Evolutionary conservation across 2,113 vertebrate species (phyloP), one percentile per base, ranked within the genome.

Genomic region (Cathartes aura): DNA sequence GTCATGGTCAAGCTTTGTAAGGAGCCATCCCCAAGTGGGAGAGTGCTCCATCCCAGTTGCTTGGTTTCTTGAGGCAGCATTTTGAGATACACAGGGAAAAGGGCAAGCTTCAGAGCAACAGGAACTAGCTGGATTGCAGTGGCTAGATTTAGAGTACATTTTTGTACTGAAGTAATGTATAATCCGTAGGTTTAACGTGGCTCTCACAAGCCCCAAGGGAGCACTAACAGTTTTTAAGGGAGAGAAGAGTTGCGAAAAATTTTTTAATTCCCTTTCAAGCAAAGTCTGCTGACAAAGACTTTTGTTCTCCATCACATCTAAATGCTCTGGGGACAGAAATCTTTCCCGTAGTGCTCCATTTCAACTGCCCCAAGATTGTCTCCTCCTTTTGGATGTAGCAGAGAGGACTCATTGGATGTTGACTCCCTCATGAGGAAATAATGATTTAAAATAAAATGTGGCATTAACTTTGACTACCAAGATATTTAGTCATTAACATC

Each of bases 241-340:
- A 91, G 42, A 81, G 59, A 86, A 40, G 48, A 95, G 38, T 74
- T 95, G 47, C 12, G 26, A 88, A 76, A 24, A 36, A 1, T 6
- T 16, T 42, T 70, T 90, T 52, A 78, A 91, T 96, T 92, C 73
- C 8, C 26, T 96, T 90, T 89, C 73, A 80, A 64, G 60, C 32
- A 79, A 89, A 89, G 73, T 93, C n/a, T 93, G 73, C 84, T 91
- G 91, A 95, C 32, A 62, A 87, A 87, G 87, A 42, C n/a, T 90
- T 95, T 78, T 53, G 38, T 82, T 83, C 74, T 78, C 42, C 29
- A 59, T 78, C 50, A 30, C 20, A 72, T 73, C 38, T 62, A 76
- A 68, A 18, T 66, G 22, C 42, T 86, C 66, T 55, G 50, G 23
- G 21, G 78, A 89, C 45, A 70, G 58, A 94, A 85, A 17, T 50